Evolutionary conservation across 2,797 vertebrate species (phyloP), one percentile per base, ranked within the genome.

Genomic region (Hippoglossus hippoglossus): DNA sequence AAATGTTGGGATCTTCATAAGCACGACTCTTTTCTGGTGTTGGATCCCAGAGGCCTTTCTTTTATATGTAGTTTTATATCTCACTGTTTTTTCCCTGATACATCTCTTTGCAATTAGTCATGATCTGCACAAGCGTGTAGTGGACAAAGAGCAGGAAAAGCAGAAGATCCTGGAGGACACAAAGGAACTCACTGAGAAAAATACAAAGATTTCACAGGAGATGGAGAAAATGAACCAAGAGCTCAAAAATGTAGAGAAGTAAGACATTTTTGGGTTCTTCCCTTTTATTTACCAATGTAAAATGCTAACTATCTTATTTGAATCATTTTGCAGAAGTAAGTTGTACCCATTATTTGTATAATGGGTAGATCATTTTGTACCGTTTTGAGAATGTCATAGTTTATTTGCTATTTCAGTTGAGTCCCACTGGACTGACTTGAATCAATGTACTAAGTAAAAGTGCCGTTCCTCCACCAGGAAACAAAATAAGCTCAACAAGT

Each of bases 161-260:
- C 91, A 94, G 89, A 96, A 94, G 84, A 96, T 96, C 83, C 88
- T 94, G 5, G 95, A 98, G 86, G 96, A 98, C 80, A 98, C 94
- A 0, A 96, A 96, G 90, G 95, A 95, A 49, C 82, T 98, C 67
- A 94, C 94, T 28, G 96, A 97, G 81, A 98, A 96, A 87, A 97
- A 93, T 71, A 84, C 67, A 60, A 93, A 94, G 82, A 92, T 99
- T 39, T 88, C 95, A 47, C 88, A 96, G 46, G 94, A 97, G 86
- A 96, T 95, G 88, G 96, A 96, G 91, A 82, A 82, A 87, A 97
- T 96, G 93, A 96, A 92, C 74, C 93, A 96, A 87, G 93, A 95
- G 85, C 91, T 98, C 47, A 96, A 98, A 92, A 94, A 96, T 75
- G 86, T 95, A 47, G 98, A 99, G 71, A 98, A 96, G 98, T 99